These are phyloP conservation scores for Drosophila funebris DNA, from an alignment of 1,140 invertebrate genomes.

Conservation along the genomic window DNA sequence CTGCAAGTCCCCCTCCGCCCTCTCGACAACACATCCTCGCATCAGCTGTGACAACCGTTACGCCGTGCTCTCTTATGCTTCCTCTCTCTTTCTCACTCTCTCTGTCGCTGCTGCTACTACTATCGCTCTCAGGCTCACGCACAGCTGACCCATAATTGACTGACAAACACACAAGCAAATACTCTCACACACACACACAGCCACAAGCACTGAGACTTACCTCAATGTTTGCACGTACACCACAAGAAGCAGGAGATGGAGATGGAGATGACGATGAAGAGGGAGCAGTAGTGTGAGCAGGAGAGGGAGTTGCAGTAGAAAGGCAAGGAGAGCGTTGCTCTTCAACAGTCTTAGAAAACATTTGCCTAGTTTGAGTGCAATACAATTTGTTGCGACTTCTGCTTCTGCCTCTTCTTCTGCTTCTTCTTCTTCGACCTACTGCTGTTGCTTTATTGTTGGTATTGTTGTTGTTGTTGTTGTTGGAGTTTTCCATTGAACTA, in stretches of 20 bases:
- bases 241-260: slow-evolving; percentile 29
- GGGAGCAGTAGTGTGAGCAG: neutral
- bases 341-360: slow-evolving; percentile 53
- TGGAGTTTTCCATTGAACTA: slow-evolving; percentile 78
- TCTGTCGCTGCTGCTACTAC: slow-evolving; percentile 10
- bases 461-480: slow-evolving; percentile 21
- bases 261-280: neutral
- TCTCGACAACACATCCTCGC: slow-evolving; percentile 4
- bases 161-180: slow-evolving; percentile 25
- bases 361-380: slow-evolving; percentile 34
- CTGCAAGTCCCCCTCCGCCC: too few species aligned
- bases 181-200: slow-evolving; percentile 23
- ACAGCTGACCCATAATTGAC: slow-evolving; percentile 80
- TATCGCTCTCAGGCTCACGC: slow-evolving; percentile 54
- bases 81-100: neutral
- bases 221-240: slow-evolving; percentile 37
- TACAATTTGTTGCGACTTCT: slow-evolving; percentile 40
- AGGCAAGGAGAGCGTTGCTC: neutral
- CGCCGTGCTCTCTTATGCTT: neutral
- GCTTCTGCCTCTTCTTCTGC: neutral
- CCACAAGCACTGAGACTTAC: slow-evolving; percentile 17
- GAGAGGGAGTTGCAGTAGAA: neutral
- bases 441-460: slow-evolving; percentile 66
- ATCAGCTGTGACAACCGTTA: slow-evolving; percentile 22
- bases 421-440: slow-evolving; percentile 53